A percentile compares a stretch with the other conserved stretches of the same genome.
Conservation (phyloP, 2,888 invertebrate genomes). For the Atethmia centrago region DNA sequence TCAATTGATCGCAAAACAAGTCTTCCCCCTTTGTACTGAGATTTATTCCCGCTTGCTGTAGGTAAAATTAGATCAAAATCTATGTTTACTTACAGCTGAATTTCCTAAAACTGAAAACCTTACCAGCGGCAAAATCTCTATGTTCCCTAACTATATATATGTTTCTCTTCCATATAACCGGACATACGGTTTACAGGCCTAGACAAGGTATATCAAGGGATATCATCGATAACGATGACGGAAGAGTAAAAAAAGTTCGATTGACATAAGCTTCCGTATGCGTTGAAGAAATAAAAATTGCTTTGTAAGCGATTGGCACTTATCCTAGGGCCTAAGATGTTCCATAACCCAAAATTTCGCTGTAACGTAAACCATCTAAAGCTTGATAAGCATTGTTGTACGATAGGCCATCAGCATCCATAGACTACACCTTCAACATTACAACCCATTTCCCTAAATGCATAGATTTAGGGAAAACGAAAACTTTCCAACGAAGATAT, state of each 20-base stretch:
- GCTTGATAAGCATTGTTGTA: neutral
- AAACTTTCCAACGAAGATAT: slow-evolving; percentile 39
- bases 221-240: neutral
- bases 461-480: slow-evolving; percentile 41
- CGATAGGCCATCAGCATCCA: neutral
- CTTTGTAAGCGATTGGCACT: too few relatives aligned
- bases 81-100: too few relatives aligned
- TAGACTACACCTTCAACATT: slow-evolving; percentile 1
- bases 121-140: neutral
- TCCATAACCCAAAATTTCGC: neutral
- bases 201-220: neutral
- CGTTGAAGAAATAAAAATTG: too few relatives aligned
- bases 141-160: neutral
- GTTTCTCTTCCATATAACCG: neutral
- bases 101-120: neutral
- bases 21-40: neutral
- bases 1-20: neutral
- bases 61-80: too few relatives aligned
- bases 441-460: slow-evolving; percentile 31
- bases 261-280: neutral
- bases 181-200: neutral
- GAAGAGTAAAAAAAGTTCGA: neutral
- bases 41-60: neutral
- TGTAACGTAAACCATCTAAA: too few relatives aligned
- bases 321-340: neutral